phyloP scores from a whole-genome alignment of 2,888 invertebrate genomes.

The Halictus ligatus region DNA sequence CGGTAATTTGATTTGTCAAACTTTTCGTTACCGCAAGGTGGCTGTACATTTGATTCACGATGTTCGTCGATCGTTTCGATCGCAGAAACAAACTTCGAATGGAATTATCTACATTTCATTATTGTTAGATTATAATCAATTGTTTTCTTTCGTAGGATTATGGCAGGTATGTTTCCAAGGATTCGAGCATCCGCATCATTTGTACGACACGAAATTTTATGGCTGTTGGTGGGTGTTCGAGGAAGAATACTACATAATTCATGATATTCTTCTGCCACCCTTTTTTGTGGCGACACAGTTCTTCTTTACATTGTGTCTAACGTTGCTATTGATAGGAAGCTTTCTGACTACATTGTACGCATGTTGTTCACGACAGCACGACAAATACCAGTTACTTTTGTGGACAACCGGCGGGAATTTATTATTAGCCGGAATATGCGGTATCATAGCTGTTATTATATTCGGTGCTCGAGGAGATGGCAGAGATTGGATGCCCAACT shows the following conservation, averaged over 20 bases:
- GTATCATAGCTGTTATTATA: conserved; percentile 92
- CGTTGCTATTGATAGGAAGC: conserved; percentile 91
- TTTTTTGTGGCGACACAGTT: conserved; percentile 98
- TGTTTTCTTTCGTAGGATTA: conserved; percentile 87
- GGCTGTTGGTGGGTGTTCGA: conserved; percentile 99
- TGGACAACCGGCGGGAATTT: conserved; percentile 91
- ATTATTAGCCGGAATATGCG: conserved; percentile 90
- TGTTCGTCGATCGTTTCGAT: neutral
- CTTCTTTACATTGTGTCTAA: conserved; percentile 95
- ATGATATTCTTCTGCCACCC: conserved; percentile 94
- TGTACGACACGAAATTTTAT: conserved; percentile 92
- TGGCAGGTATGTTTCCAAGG: conserved; percentile 98
- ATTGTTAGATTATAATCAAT: neutral
- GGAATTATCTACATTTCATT: neutral
- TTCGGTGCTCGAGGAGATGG: conserved; percentile 97
- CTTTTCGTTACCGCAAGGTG: neutral
- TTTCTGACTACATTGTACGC: conserved; percentile 91
- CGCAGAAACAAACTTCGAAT: neutral
- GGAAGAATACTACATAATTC: conserved; percentile 97
- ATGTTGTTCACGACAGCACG: conserved; percentile 91
- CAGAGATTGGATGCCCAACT: conserved; percentile 97
- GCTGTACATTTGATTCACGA: neutral
- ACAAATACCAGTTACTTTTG: conserved; percentile 90
- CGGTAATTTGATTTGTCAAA: conserved; percentile 87
- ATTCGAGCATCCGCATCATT: conserved; percentile 93